A percentile compares a stretch with the other conserved stretches of the same genome.
Evolutionary conservation across 2,888 invertebrate species (phyloP).

Genomic region (Cataglyphis cursor): DNA sequence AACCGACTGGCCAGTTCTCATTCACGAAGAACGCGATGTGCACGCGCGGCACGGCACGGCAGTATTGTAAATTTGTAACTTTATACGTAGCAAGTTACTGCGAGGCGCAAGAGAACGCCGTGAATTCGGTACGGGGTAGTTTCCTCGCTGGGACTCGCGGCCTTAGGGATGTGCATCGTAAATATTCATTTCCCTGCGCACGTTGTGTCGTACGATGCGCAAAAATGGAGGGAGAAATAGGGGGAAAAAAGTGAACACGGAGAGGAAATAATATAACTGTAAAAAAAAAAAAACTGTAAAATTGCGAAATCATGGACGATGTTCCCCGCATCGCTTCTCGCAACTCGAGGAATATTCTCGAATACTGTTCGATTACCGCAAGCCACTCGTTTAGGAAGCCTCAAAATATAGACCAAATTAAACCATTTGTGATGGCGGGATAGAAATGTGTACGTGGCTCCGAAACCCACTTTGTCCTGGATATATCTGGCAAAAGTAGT

Average conservation of each 20-base stretch:
- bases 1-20: constrained; percentile 40
- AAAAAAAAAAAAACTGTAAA: constrained; percentile 55
- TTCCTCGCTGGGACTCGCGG: constrained; percentile 39
- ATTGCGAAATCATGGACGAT: constrained; percentile 51
- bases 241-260: background rate
- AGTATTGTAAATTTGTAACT: constrained; percentile 73
- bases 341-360: constrained; percentile 19
- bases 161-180: constrained; percentile 59
- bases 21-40: constrained; percentile 35
- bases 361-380: constrained; percentile 18
- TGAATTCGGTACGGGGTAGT: constrained; percentile 64
- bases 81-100: constrained; percentile 61
- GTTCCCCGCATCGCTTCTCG: constrained; percentile 8
- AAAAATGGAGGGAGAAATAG: constrained; percentile 27
- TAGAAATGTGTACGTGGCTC: constrained; percentile 18
- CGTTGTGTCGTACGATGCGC: constrained; percentile 13
- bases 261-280: background rate
- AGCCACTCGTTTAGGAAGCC: constrained; percentile 4
- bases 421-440: constrained; percentile 24
- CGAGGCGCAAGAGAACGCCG: constrained; percentile 47
- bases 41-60: constrained; percentile 31
- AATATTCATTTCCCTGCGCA: constrained; percentile 67
- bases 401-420: constrained; percentile 46
- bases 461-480: constrained; percentile 17
- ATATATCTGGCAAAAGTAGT: constrained; percentile 22